These are phyloP conservation scores for Proctacanthus coquilletti DNA, from an alignment of 1,140 invertebrate genomes.

Conservation along the genomic window DNA sequence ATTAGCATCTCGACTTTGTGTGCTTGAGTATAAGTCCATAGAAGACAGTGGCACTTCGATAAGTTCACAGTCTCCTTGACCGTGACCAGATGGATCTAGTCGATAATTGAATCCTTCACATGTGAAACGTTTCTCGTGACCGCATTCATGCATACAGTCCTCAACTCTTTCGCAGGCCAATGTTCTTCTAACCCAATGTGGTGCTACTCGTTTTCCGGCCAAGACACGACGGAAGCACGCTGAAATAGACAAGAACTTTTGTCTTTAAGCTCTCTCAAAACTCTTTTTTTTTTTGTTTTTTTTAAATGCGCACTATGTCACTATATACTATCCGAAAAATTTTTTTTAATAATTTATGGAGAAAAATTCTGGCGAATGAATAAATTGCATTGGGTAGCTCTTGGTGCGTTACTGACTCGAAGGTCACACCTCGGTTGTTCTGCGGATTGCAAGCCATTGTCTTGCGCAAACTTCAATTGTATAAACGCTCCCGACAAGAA, in stretches of 20 bases:
- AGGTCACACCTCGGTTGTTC: too few relatives aligned
- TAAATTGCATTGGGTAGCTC: too few relatives aligned
- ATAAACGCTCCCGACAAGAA: too few relatives aligned
- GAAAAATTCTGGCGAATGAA: too few relatives aligned
- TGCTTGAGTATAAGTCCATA: constrained; percentile 38
- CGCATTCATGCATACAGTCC: constrained; percentile 57
- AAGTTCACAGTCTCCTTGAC: constrained; percentile 55
- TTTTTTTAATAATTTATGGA: too few relatives aligned
- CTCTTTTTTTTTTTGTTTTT: too few relatives aligned
- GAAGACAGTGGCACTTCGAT: constrained; percentile 47
- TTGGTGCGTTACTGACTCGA: too few relatives aligned
- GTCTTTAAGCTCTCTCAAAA: too few relatives aligned
- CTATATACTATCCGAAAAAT: too few relatives aligned
- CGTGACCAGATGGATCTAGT: constrained; percentile 41
- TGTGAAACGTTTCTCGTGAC: constrained; percentile 50
- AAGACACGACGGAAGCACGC: constrained; percentile 57
- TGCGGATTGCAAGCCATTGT: too few relatives aligned
- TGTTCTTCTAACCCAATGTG: constrained; percentile 45
- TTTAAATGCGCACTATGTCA: too few relatives aligned
- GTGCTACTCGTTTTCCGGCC: constrained; percentile 47
- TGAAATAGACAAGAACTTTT: constrained; percentile 29
- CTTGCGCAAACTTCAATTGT: too few relatives aligned
- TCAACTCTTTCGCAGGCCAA: constrained; percentile 51
- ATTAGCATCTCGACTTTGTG: constrained; percentile 21
- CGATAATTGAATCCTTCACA: constrained; percentile 72